Base-by-base conservation (phyloP, 2,888 invertebrate genomes). In the Caenorhabditis sulstoni region DNA sequence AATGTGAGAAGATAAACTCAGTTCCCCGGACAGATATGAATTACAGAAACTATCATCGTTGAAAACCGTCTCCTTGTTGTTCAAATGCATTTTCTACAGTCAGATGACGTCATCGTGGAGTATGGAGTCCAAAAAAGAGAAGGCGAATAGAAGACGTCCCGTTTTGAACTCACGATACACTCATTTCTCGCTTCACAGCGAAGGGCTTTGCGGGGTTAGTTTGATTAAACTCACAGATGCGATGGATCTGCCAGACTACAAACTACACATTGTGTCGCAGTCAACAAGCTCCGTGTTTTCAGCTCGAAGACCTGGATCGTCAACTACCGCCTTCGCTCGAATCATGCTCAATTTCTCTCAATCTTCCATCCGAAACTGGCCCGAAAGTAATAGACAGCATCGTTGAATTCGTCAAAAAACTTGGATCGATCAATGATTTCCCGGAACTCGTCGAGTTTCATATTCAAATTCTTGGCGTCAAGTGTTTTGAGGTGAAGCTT, bases 371-470 rank as follows among this genome's bases (percentile, higher is more conserved):
- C 1, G 67, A 67, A 44, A n/a, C 5, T 22, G 58, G 61, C 0
- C 23, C 47, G 3, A 65, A 53, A 47, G 62, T 61, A 7, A 18
- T 65, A 3, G 4, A 59, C 7, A 71, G 77, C 0, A 16, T 81
- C 14, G 11, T 66, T 5, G 41, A 49, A 22, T 83, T 83, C 55
- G 67, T 83, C 47, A 23, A 58, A 39, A 62, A 71, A 37, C 45
- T 83, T 1, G 70, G 67, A 7, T 53, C 71, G 11, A 20, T 77
- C 23, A 81, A 83, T 52, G 50, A 70, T 44, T 83, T 83, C 41
- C 83, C 83, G 0, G 83, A 83, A 8, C 50, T 83, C 14, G 58
- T 64, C 52, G 79, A 79, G 23, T 47, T 83, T 18, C 70, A 77
- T 49, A 52, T 83, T 29, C 81, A 82, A 53, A 50, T 83, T 20